Evolutionary conservation across 1,140 invertebrate species (phyloP).

Genomic region (Globodera ellingtonae): DNA sequence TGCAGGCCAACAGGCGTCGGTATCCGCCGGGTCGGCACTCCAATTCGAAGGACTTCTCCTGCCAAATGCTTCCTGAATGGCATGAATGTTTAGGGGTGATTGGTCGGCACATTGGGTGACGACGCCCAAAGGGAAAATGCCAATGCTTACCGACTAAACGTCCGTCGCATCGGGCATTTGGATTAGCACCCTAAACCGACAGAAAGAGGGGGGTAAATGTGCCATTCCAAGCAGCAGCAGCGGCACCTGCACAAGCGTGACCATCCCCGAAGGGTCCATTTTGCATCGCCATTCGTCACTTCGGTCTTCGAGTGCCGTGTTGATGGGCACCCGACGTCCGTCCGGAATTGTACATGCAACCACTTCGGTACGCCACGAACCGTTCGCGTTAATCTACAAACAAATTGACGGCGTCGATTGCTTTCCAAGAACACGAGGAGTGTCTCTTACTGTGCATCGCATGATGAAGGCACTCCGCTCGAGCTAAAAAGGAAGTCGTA

Average conservation of each 20-base stretch:
- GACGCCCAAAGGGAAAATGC: constrained; percentile 23
- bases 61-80: constrained; percentile 43
- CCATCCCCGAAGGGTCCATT: constrained; percentile 48
- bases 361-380: constrained; percentile 54
- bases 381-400: constrained; percentile 33
- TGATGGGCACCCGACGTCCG: constrained; percentile 37
- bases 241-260: constrained; percentile 37
- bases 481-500: constrained; percentile 26
- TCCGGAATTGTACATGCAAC: constrained; percentile 49
- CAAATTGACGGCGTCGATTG: background rate
- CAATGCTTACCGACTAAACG: constrained; percentile 36
- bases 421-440: background rate
- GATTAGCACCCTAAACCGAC: constrained; percentile 34
- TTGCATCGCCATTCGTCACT: constrained; percentile 42
- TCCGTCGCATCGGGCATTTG: constrained; percentile 56
- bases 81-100: background rate
- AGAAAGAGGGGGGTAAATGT: background rate
- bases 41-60: constrained; percentile 56
- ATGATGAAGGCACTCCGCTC: constrained; percentile 52
- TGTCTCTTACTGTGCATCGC: constrained; percentile 45
- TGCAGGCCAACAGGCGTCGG: constrained; percentile 36
- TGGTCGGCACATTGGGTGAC: background rate
- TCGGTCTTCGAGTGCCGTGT: constrained; percentile 34
- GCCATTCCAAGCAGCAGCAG: background rate
- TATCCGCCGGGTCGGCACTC: constrained; percentile 50